Percentiles rank a stretch among this genome's conserved stretches.
Conservation (phyloP, 1,140 invertebrate species). For the Lethrus apterus region DNA sequence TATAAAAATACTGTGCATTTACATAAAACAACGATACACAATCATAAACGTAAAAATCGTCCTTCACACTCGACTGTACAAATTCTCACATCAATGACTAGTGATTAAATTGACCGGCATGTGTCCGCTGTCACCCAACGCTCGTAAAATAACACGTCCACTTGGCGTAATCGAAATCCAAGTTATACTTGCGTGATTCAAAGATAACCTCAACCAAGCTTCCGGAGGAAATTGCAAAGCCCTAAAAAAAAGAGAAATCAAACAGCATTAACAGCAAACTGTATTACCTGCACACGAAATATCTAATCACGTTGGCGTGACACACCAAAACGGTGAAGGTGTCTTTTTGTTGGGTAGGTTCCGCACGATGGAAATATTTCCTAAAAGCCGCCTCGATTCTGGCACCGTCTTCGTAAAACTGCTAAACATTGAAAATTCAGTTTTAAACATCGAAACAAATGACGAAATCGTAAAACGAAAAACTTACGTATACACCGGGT, state of each 20-base stretch:
- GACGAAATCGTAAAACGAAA: not conserved
- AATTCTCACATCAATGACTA: slow-evolving; percentile 8
- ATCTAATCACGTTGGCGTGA: slow-evolving; percentile 97
- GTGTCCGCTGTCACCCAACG: slow-evolving; percentile 82
- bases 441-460: not conserved
- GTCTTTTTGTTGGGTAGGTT: slow-evolving; percentile 70
- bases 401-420: slow-evolving; percentile 92
- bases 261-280: not conserved
- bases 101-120: slow-evolving; percentile 70
- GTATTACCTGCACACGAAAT: slow-evolving; percentile 88
- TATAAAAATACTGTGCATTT: too few relatives aligned
- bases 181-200: slow-evolving; percentile 92
- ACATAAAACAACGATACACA: too few relatives aligned
- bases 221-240: slow-evolving; percentile 96
- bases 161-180: slow-evolving; percentile 79
- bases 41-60: too few relatives aligned
- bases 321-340: slow-evolving; percentile 91
- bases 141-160: slow-evolving; percentile 74
- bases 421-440: slow-evolving; percentile 46
- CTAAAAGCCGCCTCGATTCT: slow-evolving; percentile 95
- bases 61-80: too few relatives aligned
- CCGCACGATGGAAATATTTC: slow-evolving; percentile 87
- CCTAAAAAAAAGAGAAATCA: slow-evolving; percentile 48
- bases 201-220: slow-evolving; percentile 86
- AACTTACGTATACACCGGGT: slow-evolving; percentile 68